These are phyloP conservation scores for Dendrocopos noguchii DNA, from an alignment of 2,113 vertebrate species.

Conservation along the genomic window DNA sequence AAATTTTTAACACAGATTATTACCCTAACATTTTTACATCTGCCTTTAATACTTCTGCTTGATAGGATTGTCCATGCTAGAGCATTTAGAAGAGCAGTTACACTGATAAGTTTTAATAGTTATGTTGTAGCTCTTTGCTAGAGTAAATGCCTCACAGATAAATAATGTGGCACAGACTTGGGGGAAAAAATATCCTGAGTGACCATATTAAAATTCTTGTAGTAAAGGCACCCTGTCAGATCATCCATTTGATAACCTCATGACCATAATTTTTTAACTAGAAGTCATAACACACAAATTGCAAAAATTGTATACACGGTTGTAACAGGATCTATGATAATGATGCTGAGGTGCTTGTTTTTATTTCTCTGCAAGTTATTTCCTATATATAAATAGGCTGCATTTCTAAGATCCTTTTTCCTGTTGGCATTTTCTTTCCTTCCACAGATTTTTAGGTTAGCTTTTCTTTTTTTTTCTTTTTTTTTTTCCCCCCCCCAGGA, in stretches of 20 bases:
- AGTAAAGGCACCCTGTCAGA: not conserved
- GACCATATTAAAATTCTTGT: not conserved
- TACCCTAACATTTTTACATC: not conserved
- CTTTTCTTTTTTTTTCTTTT: not conserved
- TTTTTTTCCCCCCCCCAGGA: not conserved
- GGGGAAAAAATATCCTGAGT: too few relatives aligned
- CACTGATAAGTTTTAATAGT: not conserved
- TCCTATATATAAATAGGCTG: not conserved
- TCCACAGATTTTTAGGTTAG: not conserved
- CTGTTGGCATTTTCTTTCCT: not conserved
- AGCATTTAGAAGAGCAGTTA: not conserved
- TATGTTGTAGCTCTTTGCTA: not conserved
- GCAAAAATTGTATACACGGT: not conserved
- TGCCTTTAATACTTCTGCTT: not conserved
- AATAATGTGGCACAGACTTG: not conserved
- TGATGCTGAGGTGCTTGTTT: accelerated
- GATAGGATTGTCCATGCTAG: not conserved
- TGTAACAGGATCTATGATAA: not conserved
- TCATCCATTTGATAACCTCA: not conserved
- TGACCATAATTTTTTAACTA: not conserved
- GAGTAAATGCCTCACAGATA: not conserved
- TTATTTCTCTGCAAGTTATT: not conserved
- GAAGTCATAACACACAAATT: not conserved
- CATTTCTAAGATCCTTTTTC: not conserved
- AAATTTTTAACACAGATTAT: not conserved